Conservation (phyloP, 2,888 invertebrate genomes). For the Hirudinaria manillensis region DNA sequence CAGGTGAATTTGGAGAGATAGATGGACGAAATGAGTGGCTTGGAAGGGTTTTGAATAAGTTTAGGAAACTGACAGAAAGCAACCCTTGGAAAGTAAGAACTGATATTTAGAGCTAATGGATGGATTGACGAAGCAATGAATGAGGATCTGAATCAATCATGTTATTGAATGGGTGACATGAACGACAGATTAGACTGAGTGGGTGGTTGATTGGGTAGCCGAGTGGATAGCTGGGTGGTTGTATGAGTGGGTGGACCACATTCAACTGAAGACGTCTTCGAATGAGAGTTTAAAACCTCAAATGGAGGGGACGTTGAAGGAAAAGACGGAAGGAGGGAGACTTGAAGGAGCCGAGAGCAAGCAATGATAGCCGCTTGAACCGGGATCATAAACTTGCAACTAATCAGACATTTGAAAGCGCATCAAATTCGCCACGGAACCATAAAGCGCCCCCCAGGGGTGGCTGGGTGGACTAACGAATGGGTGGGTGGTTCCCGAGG, state of each 20-base stretch:
- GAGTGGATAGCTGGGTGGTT: neutral
- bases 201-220: neutral
- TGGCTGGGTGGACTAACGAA: neutral
- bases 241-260: neutral
- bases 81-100: neutral
- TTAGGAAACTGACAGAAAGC: neutral
- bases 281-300: too few relatives aligned
- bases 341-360: neutral
- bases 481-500: too few relatives aligned
- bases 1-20: too few relatives aligned
- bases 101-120: neutral
- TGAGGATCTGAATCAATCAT: too few relatives aligned
- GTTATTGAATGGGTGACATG: too few relatives aligned
- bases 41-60: neutral
- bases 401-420: slow-evolving; percentile 16
- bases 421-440: slow-evolving; percentile 1
- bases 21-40: neutral
- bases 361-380: slow-evolving; percentile 14
- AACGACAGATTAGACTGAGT: too few relatives aligned
- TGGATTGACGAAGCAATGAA: neutral
- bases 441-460: slow-evolving; percentile 1
- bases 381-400: neutral
- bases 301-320: neutral
- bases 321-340: neutral
- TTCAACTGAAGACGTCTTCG: too few relatives aligned